Percentiles rank a stretch among this genome's conserved stretches.
Evolutionary conservation across 2,113 vertebrate genomes (phyloP).

Genomic region (Sebastes fasciatus): DNA sequence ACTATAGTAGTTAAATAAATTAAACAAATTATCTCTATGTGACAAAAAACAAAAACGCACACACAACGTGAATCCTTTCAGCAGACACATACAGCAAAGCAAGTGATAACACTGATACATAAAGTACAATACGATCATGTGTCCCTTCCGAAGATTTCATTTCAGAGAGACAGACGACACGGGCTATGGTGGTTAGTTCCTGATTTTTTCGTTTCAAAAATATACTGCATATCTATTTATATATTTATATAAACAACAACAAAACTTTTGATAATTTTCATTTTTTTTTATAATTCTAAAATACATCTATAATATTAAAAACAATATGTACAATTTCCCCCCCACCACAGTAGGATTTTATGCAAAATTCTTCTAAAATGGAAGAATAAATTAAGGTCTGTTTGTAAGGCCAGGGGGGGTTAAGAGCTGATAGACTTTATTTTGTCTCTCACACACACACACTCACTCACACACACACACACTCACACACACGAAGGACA

Average conservation of each 20-base stretch:
- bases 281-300: slow-evolving; percentile 80
- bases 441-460: background rate
- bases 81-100: slow-evolving; percentile 48
- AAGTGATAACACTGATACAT: slow-evolving; percentile 70
- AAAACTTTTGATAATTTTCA: slow-evolving; percentile 66
- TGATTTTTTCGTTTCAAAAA: slow-evolving; percentile 66
- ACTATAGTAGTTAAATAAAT: slow-evolving; percentile 82
- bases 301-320: slow-evolving; percentile 84
- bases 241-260: slow-evolving; percentile 74
- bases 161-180: slow-evolving; percentile 53
- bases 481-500: slow-evolving; percentile 2
- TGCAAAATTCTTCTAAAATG: slow-evolving; percentile 83
- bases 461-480: slow-evolving; percentile 20
- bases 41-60: slow-evolving; percentile 7
- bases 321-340: slow-evolving; percentile 76
- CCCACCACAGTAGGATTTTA: slow-evolving; percentile 56
- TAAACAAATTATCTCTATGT: slow-evolving; percentile 65
- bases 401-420: slow-evolving; percentile 23
- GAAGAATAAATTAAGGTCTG: slow-evolving; percentile 83
- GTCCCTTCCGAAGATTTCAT: slow-evolving; percentile 38
- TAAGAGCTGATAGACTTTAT: slow-evolving; percentile 66
- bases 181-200: slow-evolving; percentile 76
- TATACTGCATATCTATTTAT: slow-evolving; percentile 81
- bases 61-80: slow-evolving; percentile 36
- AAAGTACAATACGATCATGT: slow-evolving; percentile 49